phyloP scores from a whole-genome alignment of 2,113 vertebrate genomes.

The Arenaria interpres region DNA sequence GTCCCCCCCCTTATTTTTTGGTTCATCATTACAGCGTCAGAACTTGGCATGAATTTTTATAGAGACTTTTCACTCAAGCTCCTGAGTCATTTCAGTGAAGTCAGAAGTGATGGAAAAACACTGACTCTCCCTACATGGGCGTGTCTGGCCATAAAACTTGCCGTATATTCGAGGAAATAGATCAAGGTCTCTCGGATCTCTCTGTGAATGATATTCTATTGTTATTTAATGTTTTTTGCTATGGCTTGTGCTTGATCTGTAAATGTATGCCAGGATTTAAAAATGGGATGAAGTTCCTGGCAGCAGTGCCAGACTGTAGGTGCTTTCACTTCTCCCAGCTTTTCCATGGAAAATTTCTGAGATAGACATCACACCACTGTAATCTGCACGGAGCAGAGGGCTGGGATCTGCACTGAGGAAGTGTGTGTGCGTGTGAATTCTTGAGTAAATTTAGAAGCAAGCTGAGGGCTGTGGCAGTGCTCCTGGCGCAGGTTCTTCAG shows the following conservation, averaged over 20 bases:
- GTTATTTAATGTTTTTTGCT: not conserved
- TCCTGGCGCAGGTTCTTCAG: not conserved
- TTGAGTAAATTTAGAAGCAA: not conserved
- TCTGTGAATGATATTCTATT: not conserved
- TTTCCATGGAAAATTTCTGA: not conserved
- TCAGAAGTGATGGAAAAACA: slow-evolving; percentile 37
- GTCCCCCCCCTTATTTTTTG: not conserved
- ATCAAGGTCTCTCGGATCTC: not conserved
- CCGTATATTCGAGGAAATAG: not conserved
- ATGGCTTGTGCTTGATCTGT: not conserved
- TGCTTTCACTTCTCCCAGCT: slow-evolving; percentile 6
- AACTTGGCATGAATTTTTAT: not conserved
- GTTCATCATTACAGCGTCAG: not conserved
- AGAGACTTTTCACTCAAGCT: not conserved
- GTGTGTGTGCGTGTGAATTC: not conserved
- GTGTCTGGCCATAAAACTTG: not conserved
- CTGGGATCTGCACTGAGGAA: not conserved
- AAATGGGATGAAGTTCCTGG: not conserved
- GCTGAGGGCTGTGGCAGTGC: not conserved
- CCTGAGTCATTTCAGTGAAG: slow-evolving; percentile 1
- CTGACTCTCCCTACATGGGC: not conserved
- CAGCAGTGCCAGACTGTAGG: not conserved
- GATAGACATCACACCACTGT: not conserved
- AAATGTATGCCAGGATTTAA: not conserved
- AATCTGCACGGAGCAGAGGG: not conserved